These are phyloP conservation scores for Spilosoma lubricipeda DNA, from an alignment of 2,888 invertebrate species.

Conservation along the genomic window DNA sequence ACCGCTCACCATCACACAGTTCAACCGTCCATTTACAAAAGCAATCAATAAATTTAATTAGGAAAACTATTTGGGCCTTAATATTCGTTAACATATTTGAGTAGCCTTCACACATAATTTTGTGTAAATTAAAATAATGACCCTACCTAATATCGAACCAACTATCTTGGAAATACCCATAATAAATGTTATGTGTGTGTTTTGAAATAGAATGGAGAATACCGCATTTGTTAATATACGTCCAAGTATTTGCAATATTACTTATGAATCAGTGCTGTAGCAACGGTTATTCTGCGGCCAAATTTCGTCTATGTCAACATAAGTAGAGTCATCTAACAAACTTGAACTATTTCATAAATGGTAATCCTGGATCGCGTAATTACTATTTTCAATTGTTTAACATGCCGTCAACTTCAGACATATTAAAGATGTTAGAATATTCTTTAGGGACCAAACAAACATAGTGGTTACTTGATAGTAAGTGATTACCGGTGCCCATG, in stretches of 20 bases:
- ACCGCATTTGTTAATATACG: not conserved
- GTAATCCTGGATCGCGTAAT: not conserved
- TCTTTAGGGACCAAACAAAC: too few species aligned
- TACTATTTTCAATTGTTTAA: not conserved
- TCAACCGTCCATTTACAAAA: not conserved
- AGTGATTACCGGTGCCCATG: too few species aligned
- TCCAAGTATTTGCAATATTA: not conserved
- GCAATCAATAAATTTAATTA: not conserved
- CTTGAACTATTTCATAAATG: not conserved
- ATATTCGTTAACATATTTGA: not conserved
- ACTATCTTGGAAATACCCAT: conserved; percentile 8
- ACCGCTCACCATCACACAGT: too few species aligned
- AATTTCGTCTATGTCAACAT: not conserved
- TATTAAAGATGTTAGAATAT: too few species aligned
- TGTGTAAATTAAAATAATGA: not conserved
- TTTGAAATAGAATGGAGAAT: conserved; percentile 1
- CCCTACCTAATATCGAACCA: not conserved
- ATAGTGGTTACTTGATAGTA: too few species aligned
- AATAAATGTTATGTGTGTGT: not conserved
- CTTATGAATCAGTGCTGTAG: not conserved
- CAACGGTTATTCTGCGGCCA: not conserved
- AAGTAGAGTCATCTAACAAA: not conserved
- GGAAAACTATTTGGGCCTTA: not conserved
- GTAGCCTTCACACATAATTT: not conserved
- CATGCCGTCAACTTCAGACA: too few species aligned